Evolutionary conservation across 2,797 vertebrate species (phyloP).

Genomic region (Phataginus tetradactyla): DNA sequence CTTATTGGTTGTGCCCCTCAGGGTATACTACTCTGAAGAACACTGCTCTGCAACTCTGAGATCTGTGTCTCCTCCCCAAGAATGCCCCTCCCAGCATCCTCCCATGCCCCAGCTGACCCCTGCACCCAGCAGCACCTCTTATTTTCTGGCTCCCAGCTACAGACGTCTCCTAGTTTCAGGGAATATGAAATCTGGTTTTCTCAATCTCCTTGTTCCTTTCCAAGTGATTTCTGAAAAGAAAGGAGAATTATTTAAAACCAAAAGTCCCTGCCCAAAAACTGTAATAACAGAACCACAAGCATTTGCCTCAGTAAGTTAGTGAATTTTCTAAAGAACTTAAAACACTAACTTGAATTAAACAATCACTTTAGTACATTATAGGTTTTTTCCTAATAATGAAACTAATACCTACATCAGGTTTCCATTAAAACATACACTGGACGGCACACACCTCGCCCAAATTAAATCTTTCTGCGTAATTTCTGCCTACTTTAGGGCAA

Average conservation of each 20-base stretch:
- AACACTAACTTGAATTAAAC: conserved; percentile 37
- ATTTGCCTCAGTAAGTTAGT: background rate
- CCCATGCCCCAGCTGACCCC: background rate
- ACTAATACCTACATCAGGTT: background rate
- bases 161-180: background rate
- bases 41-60: background rate
- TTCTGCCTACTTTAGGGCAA: background rate
- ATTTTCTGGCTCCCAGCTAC: background rate
- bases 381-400: conserved; percentile 37
- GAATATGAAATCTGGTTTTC: background rate
- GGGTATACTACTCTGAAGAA: background rate
- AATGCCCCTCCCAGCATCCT: background rate
- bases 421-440: background rate
- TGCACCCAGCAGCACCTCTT: background rate
- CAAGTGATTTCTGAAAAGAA: conserved; percentile 42
- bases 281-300: background rate
- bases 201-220: conserved; percentile 41
- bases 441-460: background rate
- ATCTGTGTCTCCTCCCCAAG: background rate
- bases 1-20: background rate
- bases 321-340: conserved; percentile 41
- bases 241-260: conserved; percentile 32
- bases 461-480: background rate
- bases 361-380: background rate
- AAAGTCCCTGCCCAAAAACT: conserved; percentile 25